Evolutionary conservation across 1,140 invertebrate genomes (phyloP).

Genomic region (Papilio dardanus): DNA sequence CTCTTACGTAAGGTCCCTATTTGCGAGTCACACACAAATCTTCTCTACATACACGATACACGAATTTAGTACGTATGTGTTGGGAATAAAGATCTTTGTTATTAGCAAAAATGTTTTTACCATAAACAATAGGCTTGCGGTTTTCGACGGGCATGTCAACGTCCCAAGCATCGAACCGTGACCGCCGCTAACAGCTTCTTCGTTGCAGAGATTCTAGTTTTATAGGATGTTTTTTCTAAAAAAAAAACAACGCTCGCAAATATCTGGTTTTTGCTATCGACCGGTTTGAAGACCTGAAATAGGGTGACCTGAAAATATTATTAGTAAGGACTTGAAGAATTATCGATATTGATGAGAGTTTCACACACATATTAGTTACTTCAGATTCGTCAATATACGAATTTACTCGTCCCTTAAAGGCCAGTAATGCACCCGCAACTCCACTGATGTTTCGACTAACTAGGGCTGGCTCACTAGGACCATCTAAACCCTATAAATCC

Average conservation of each 20-base stretch:
- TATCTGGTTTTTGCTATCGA: not conserved
- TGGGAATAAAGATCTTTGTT: not conserved
- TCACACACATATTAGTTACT: not conserved
- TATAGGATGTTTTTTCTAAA: constrained; percentile 39
- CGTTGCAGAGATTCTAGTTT: constrained; percentile 42
- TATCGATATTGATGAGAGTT: not conserved
- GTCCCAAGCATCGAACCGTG: constrained; percentile 62
- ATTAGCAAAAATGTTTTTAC: not conserved
- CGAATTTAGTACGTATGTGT: not conserved
- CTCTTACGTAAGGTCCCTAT: constrained; percentile 31
- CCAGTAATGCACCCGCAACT: not conserved
- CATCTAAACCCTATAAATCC: too few species aligned
- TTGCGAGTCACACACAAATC: constrained; percentile 7
- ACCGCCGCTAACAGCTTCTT: constrained; percentile 50
- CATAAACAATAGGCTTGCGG: constrained; percentile 63
- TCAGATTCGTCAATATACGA: not conserved
- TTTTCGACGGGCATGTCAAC: constrained; percentile 70
- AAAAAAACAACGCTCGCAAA: constrained; percentile 23
- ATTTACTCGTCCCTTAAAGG: not conserved
- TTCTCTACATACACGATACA: not conserved
- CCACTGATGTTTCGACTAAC: not conserved
- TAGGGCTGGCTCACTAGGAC: too few species aligned
- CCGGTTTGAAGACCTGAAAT: not conserved
- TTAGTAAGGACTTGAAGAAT: not conserved
- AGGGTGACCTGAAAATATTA: not conserved